Evolutionary conservation across 2,888 invertebrate genomes (phyloP).

Genomic region (Cepaea hortensis): DNA sequence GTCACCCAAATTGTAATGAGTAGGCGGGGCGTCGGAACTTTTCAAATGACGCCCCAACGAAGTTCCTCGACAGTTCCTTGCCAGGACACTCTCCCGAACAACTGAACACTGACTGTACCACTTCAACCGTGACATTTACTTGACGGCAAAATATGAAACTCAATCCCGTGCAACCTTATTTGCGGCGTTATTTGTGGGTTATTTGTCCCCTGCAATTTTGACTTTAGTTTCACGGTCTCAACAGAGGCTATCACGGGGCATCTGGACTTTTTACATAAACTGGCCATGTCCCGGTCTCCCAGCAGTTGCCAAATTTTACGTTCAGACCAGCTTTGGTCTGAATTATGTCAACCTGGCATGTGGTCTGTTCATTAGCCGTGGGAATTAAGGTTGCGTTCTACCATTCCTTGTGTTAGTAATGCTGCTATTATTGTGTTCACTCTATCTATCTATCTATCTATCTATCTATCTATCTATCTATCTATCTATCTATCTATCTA

Average conservation of each 20-base stretch:
- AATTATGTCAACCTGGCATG: too few relatives aligned
- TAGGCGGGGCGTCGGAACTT: constrained; percentile 5
- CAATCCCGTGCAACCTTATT: background rate
- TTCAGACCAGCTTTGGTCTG: background rate
- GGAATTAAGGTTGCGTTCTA: too few relatives aligned
- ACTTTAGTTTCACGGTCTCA: background rate
- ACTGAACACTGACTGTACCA: background rate
- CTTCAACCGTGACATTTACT: background rate
- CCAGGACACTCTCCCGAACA: background rate
- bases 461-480: too few relatives aligned
- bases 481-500: too few relatives aligned
- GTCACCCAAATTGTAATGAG: background rate
- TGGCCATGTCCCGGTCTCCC: background rate
- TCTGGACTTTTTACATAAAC: constrained; percentile 16
- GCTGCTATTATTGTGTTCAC: too few relatives aligned
- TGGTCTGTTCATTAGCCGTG: too few relatives aligned
- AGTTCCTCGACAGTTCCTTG: background rate
- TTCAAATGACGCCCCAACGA: background rate
- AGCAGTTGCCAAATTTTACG: constrained; percentile 9
- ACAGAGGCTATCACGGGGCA: too few relatives aligned
- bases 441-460: too few relatives aligned
- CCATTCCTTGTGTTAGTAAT: too few relatives aligned
- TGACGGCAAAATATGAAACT: background rate
- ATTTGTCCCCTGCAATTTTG: background rate
- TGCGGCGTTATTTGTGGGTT: background rate